Evolutionary conservation across 2,888 invertebrate genomes (phyloP), one percentile per base, ranked within the genome.

Genomic region (Lasioglossum vierecki): DNA sequence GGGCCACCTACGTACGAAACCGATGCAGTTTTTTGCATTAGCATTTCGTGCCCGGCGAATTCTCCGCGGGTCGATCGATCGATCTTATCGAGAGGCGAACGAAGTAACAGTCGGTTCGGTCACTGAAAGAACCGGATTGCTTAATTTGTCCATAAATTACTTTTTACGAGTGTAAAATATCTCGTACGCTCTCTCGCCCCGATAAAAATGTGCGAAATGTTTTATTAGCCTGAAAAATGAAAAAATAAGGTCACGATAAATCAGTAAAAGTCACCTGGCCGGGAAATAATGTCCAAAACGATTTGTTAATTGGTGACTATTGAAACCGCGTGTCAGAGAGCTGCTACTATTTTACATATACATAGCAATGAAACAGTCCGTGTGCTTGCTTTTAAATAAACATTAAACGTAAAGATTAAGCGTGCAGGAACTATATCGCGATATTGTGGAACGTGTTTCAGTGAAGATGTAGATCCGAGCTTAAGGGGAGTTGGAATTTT

Each of bases 1-100:
- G 63, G 77, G 80, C 88, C 89, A 89, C 85, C 90, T 90, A 89
- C 88, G 84, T 85, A 81, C 68, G 74, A 46, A 75, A 83, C 76
- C 63, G 66, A 60, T 35, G 63, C 46, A 66, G 76, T 13, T 72
- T 63, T 44, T n/a, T 53, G 49, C 39, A 74, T 57, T 80, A 66
- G 70, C 72, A 39, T 75, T 71, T 74, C 18, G 22, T 79, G 73
- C 35, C 78, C 26, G 73, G 75, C 78, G 26, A 82, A 83, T 79
- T 83, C 83, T 81, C 76, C 76, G 72, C 76, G 75, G 79, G 57
- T 84, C 87, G 88, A 76, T 88, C 84, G 84, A 88, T 90, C 76
- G 68, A 35, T 63, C 57, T 84, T 87, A 89, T 89, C 87, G 79
- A 68, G 35, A 68, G 39, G 22, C 53, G 76, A 79, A 79, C 82